Base-by-base conservation (phyloP, 2,888 invertebrate genomes). In the Meiosimyza platycephala region DNA sequence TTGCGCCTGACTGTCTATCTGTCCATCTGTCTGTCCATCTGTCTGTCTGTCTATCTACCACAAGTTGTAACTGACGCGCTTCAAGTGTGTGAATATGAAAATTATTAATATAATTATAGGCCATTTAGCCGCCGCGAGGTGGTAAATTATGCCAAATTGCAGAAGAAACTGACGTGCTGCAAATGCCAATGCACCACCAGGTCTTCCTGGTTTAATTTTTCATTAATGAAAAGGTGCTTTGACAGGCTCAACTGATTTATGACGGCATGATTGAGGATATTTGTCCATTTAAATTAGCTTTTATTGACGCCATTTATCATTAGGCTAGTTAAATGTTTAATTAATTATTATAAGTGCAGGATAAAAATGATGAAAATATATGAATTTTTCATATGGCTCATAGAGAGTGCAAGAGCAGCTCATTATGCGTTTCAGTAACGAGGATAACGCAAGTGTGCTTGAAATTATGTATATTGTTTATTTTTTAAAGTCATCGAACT, bases 21-120 rank as follows among this genome's bases (percentile, higher is more conserved):
- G 9, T 11, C 9, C 1, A 22, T 12, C 55, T 55, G 13, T 7
- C 4, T 40, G 40, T 6, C 4, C 4, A 4, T 40, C 40, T 40
- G 22, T 22, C 22, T 22, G 22, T 22, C 22, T 22, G 2, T 2
- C 22, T n/a, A n/a, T n/a, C 22, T 22, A 22, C n/a, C 2, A 2
- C 40, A 40, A 1, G 5, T 40, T 18, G 12, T 28, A 12, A 47
- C 12, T 55, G 33, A 47, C 63, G 22, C 51, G 47, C 47, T 67
- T 55, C 57, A 70, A 40, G 15, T 57, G 55, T 64, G 52, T 22
- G 65, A 22, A 40, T 57, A 28, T 59, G 57, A 57, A n/a, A 55
- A 48, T 15, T 47, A 22, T 71, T 57, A 72, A 69, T 73, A 78
- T 81, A 81, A 81, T 81, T 83, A 83, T 76, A 78, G 77, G 75